Percentiles rank a stretch among this genome's conserved stretches.
phyloP scores from a whole-genome alignment of 2,888 invertebrate species.

The Melieria picta region DNA sequence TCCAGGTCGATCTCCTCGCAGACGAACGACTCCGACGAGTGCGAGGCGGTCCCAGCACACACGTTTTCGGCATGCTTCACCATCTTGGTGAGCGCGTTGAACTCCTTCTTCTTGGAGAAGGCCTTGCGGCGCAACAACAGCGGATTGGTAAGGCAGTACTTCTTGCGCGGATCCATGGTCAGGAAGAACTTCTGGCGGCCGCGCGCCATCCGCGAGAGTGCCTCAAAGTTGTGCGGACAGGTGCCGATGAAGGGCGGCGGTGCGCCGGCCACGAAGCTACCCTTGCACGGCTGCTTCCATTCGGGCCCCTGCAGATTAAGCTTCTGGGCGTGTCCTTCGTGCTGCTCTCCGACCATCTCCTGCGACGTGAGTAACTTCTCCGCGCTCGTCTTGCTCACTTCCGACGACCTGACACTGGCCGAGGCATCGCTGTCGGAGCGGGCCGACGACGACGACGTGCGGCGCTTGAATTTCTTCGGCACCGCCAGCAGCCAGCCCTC shows the following conservation, averaged over 20 bases:
- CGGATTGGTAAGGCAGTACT: conserved; percentile 58
- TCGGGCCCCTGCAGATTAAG: conserved; percentile 45
- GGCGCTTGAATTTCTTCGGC: conserved; percentile 43
- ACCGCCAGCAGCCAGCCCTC: conserved; percentile 47
- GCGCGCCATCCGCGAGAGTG: conserved; percentile 50
- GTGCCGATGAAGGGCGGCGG: conserved; percentile 51
- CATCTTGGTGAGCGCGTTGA: conserved; percentile 51
- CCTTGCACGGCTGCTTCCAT: conserved; percentile 54
- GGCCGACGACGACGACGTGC: conserved; percentile 40
- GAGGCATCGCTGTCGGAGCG: neutral
- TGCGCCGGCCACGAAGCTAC: conserved; percentile 53
- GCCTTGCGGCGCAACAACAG: conserved; percentile 50
- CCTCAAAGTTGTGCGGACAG: conserved; percentile 51
- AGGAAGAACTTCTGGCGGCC: conserved; percentile 56
- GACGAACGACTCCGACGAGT: conserved; percentile 52
- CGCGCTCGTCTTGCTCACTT: neutral
- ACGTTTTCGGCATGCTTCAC: conserved; percentile 60
- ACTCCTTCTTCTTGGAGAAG: conserved; percentile 46
- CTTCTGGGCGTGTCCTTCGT: conserved; percentile 45
- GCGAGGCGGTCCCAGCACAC: conserved; percentile 51
- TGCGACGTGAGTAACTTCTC: conserved; percentile 42
- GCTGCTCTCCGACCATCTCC: conserved; percentile 49
- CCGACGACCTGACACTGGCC: conserved; percentile 11
- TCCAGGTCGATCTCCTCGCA: conserved; percentile 61
- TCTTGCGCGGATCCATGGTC: conserved; percentile 61